Conservation (phyloP, 2,888 invertebrate genomes). For the Ethmia dodecea region DNA sequence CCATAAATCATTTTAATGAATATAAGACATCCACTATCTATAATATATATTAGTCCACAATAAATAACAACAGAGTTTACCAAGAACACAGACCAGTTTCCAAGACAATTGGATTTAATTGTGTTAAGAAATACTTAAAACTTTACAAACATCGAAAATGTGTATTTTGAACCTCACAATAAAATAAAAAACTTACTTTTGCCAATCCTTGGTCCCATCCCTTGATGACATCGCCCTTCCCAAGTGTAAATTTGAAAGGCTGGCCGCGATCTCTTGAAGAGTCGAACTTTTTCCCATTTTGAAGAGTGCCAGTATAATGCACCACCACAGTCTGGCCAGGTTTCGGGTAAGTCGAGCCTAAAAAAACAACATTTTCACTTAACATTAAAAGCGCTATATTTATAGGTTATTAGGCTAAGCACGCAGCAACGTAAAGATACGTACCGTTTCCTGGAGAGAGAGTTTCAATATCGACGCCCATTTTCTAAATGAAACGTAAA, state of each 20-base stretch:
- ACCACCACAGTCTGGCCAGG: slow-evolving; percentile 96
- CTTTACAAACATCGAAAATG: background rate
- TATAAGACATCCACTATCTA: too few relatives aligned
- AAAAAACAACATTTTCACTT: slow-evolving; percentile 1
- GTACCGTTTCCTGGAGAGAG: slow-evolving; percentile 60
- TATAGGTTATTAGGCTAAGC: slow-evolving; percentile 34
- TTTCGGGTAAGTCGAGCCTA: slow-evolving; percentile 95
- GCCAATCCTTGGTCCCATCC: slow-evolving; percentile 98
- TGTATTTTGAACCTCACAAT: background rate
- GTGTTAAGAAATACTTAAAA: background rate
- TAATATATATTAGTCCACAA: too few relatives aligned
- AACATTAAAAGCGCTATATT: slow-evolving; percentile 1
- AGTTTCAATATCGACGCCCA: slow-evolving; percentile 67
- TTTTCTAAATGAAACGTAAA: slow-evolving; percentile 20
- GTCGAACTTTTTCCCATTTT: slow-evolving; percentile 95
- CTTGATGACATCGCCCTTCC: slow-evolving; percentile 97
- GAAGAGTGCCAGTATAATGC: slow-evolving; percentile 96
- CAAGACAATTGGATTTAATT: too few relatives aligned
- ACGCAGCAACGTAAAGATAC: slow-evolving; percentile 13
- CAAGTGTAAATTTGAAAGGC: slow-evolving; percentile 96
- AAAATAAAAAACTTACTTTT: slow-evolving; percentile 75
- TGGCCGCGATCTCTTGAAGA: slow-evolving; percentile 96
- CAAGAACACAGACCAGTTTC: too few relatives aligned
- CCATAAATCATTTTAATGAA: too few relatives aligned
- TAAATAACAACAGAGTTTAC: too few relatives aligned